Base-by-base conservation (phyloP, 2,888 invertebrate species). In the Augochlorella aurata region DNA sequence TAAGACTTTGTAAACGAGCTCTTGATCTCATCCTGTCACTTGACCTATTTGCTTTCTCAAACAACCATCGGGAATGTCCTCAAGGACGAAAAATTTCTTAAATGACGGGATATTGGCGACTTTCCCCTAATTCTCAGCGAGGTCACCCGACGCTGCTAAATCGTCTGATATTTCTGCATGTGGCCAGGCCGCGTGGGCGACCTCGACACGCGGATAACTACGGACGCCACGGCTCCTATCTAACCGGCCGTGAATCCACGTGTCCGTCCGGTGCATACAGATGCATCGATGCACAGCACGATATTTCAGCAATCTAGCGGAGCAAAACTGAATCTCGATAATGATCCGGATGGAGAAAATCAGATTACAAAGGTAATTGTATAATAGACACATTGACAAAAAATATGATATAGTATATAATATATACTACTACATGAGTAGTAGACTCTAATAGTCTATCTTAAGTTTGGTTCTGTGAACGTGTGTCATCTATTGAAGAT, bases 131-230 rank as follows among this genome's bases (percentile, higher is more conserved):
- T 68, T 44, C 14, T 45, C 47, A 14, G 44, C 21, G 29, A 38
- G 73, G 38, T 69, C 72, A 16, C 61, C 47, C 50, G 67, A 8
- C 4, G 18, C 38, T 77, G n/a, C 21, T 85, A 78, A 87, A 87
- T 85, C 58, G 73, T 69, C 67, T 54, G 76, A 68, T 54, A 75
- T 79, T 68, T 73, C 79, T 67, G 58, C 67, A 52, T 66, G 69
- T 68, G 12, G 54, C 50, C 24, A 21, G 45, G n/a, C 21, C 54
- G 58, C 58, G 58, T 58, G 58, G 58, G 58, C 58, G 81, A 72
- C 54, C 38, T 70, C 69, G 80, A 66, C 74, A 49, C 44, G 50
- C 24, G 24, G 71, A 75, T 72, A 71, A 52, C 74, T 66, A 58
- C 24, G 66, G 70, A 71, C 52, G 70, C 50, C 67, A 52, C 38